A percentile compares a stretch with the other conserved stretches of the same genome.
phyloP scores from a whole-genome alignment of 1,140 invertebrate species.

The Conopomorpha cramerella region DNA sequence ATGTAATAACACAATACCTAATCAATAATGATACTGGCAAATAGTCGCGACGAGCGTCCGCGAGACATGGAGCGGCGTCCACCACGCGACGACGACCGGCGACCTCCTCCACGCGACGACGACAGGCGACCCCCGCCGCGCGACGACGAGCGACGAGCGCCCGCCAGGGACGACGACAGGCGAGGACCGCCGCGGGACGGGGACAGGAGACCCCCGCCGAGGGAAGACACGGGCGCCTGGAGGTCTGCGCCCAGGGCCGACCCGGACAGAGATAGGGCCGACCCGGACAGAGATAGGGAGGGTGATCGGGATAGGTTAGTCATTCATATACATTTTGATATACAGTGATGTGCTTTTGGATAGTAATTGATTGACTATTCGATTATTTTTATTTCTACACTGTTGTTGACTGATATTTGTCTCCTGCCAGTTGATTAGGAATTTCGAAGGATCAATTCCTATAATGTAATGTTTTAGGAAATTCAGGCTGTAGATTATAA shows the following conservation, averaged over 20 bases:
- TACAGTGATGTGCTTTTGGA: too few relatives aligned
- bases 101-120: constrained; percentile 14
- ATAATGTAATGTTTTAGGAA: too few relatives aligned
- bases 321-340: too few relatives aligned
- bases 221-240: constrained; percentile 11
- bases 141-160: constrained; percentile 8
- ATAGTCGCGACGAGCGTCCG: constrained; percentile 18
- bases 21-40: too few relatives aligned
- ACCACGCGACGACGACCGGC: constrained; percentile 9
- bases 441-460: too few relatives aligned
- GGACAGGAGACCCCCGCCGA: constrained; percentile 8
- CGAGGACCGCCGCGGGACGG: constrained; percentile 1
- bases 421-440: too few relatives aligned
- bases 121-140: constrained; percentile 8
- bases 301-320: too few relatives aligned
- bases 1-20: too few relatives aligned
- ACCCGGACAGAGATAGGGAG: too few relatives aligned
- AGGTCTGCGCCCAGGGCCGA: constrained; percentile 10
- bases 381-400: constrained; percentile 2
- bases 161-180: constrained; percentile 6
- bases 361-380: too few relatives aligned
- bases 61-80: constrained; percentile 15
- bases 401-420: constrained; percentile 4
- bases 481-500: too few relatives aligned
- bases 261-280: too few relatives aligned